Conservation (phyloP, 2,797 vertebrate genomes). For the Lutjanus argentimaculatus region DNA sequence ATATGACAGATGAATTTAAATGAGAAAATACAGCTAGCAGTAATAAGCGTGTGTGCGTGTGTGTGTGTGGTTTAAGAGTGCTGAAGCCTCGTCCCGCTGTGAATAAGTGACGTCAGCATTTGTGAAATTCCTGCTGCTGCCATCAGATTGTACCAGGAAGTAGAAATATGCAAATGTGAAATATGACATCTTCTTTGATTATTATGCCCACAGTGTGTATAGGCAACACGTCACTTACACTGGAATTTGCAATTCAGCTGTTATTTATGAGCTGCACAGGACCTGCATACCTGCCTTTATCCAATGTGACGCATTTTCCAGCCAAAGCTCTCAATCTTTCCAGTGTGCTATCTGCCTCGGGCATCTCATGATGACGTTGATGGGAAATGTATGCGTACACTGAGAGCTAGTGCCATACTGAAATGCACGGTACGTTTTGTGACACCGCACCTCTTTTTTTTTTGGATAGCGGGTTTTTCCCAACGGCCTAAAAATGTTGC, state of each 20-base stretch:
- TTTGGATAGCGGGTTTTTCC: background rate
- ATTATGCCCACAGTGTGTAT: background rate
- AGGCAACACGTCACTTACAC: background rate
- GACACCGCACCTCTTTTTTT: background rate
- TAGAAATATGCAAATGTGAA: background rate
- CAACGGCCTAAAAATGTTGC: conserved; percentile 13
- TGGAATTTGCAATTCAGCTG: background rate
- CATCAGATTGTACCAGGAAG: conserved; percentile 3
- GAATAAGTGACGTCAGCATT: background rate
- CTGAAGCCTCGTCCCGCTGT: background rate
- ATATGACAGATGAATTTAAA: conserved; percentile 1
- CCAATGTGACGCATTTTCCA: conserved; percentile 7
- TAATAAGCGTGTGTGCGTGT: background rate
- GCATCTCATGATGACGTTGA: conserved; percentile 25
- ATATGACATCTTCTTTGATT: background rate
- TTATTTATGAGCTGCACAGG: conserved; percentile 8
- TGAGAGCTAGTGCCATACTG: background rate
- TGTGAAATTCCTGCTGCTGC: background rate
- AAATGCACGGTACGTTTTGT: conserved; percentile 20
- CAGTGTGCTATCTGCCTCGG: conserved; percentile 20
- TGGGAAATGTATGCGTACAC: conserved; percentile 15
- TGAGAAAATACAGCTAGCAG: background rate
- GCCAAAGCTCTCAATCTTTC: conserved; percentile 7
- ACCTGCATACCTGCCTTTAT: conserved; percentile 20
- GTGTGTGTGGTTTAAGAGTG: background rate